phyloP scores from a whole-genome alignment of 2,888 invertebrate species.

The Coenonympha glycerion region DNA sequence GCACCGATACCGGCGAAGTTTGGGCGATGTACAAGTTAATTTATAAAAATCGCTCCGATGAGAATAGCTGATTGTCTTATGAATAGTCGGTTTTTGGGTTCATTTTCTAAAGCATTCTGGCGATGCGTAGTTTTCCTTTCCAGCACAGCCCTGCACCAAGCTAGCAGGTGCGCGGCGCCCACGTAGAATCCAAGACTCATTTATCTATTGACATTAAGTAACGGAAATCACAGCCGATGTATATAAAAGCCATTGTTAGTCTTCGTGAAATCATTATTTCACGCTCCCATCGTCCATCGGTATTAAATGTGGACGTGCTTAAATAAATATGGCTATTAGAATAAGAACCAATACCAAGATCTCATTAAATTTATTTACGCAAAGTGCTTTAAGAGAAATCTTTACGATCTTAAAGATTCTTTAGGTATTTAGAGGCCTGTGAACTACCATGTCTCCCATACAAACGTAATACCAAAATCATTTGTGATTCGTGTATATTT shows the following conservation, averaged over 20 bases:
- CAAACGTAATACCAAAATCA: no score
- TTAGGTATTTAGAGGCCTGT: no score
- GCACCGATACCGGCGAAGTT: no score
- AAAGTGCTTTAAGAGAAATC: not conserved
- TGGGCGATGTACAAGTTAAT: no score
- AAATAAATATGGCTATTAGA: constrained; percentile 5
- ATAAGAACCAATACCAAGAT: not conserved
- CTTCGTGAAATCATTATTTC: constrained; percentile 22
- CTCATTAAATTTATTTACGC: not conserved
- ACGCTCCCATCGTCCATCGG: constrained; percentile 9
- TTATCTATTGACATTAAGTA: constrained; percentile 50
- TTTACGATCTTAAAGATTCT: not conserved
- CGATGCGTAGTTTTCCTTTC: not conserved
- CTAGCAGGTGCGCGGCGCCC: constrained; percentile 60
- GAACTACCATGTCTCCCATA: no score
- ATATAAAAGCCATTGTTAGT: constrained; percentile 25
- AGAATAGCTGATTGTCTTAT: no score
- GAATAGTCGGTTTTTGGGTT: no score
- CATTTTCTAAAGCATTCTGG: no score
- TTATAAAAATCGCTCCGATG: no score
- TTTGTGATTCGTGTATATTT: no score
- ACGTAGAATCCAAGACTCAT: constrained; percentile 37
- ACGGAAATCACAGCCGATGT: constrained; percentile 39
- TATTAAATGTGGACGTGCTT: constrained; percentile 12
- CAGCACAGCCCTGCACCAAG: constrained; percentile 25